Evolutionary conservation across 2,113 vertebrate genomes (phyloP).

Genomic region (Zosterops lateralis): DNA sequence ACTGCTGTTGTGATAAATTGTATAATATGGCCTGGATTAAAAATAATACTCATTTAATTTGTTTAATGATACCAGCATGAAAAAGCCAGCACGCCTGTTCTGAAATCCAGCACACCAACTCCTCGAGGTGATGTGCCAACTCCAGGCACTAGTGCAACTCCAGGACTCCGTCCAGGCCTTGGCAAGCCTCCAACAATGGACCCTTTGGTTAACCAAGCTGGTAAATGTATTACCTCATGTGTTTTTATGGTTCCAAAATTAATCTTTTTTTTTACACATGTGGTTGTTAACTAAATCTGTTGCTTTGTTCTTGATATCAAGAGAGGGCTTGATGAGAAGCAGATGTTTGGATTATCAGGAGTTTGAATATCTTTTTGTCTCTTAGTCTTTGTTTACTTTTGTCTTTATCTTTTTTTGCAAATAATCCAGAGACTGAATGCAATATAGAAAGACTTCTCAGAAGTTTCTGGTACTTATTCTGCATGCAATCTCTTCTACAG

Average conservation of each 20-base stretch:
- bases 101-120: constrained; percentile 94
- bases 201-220: constrained; percentile 88
- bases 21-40: constrained; percentile 77
- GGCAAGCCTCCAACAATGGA: constrained; percentile 92
- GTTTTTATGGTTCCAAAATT: constrained; percentile 5
- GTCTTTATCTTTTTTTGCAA: constrained; percentile 62
- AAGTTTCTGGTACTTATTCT: constrained; percentile 60
- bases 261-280: not conserved
- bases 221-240: constrained; percentile 71
- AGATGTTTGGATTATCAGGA: constrained; percentile 66
- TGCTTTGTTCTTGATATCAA: constrained; percentile 28
- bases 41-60: constrained; percentile 83
- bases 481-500: constrained; percentile 17
- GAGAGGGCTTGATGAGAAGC: constrained; percentile 49
- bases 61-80: constrained; percentile 88
- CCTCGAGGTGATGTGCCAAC: constrained; percentile 90
- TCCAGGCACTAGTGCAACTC: constrained; percentile 88
- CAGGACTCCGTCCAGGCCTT: constrained; percentile 87
- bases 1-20: constrained; percentile 80
- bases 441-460: constrained; percentile 38
- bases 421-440: constrained; percentile 26
- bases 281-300: constrained; percentile 9
- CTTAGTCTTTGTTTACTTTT: constrained; percentile 36
- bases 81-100: constrained; percentile 91
- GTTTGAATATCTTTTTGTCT: constrained; percentile 46